Evolutionary conservation across 2,797 vertebrate genomes (phyloP).

Genomic region (Capromys pilorides): DNA sequence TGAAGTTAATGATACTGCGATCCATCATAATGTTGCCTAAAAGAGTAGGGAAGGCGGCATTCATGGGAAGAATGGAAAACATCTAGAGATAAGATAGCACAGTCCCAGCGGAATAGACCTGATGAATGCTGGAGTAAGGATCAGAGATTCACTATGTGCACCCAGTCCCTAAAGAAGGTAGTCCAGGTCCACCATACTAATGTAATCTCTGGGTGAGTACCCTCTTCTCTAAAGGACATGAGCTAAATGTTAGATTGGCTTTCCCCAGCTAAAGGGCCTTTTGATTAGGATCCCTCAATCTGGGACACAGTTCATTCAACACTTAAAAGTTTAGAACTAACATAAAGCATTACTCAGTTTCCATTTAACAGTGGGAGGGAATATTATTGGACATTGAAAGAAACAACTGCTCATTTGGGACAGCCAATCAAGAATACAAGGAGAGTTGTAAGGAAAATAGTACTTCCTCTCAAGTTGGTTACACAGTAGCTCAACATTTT

Average conservation of each 20-base stretch:
- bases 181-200: background rate
- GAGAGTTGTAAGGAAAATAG: background rate
- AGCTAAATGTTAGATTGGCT: background rate
- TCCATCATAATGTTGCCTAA: background rate
- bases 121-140: background rate
- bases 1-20: background rate
- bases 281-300: background rate
- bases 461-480: background rate
- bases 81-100: background rate
- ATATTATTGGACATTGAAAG: background rate
- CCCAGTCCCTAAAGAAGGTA: background rate
- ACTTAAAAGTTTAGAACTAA: background rate
- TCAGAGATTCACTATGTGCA: background rate
- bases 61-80: background rate
- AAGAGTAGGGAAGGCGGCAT: background rate
- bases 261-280: background rate
- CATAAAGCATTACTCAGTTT: background rate
- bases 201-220: background rate
- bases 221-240: background rate
- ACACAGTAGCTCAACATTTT: background rate
- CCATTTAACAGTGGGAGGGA: background rate
- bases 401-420: background rate
- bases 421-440: background rate
- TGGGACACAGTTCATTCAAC: background rate
- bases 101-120: background rate